A percentile compares a stretch with the other conserved stretches of the same genome.
Evolutionary conservation across 2,888 invertebrate species (phyloP).

Genomic region (Tipula unca): DNA sequence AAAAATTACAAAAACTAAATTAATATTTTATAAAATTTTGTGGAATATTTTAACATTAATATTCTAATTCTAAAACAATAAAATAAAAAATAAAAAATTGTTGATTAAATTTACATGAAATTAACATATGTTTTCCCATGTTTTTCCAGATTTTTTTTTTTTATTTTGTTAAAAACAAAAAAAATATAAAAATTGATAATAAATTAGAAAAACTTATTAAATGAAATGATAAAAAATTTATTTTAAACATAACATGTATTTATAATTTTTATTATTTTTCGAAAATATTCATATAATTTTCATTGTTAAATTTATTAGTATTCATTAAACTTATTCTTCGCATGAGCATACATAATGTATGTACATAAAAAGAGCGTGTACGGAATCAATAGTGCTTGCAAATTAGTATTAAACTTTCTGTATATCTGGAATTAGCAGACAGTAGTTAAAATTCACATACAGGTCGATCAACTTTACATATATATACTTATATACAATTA

Average conservation of each 20-base stretch:
- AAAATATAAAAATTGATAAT: not conserved
- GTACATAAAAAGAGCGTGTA: not conserved
- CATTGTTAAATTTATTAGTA: not conserved
- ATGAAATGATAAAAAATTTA: not conserved
- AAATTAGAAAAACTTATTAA: not conserved
- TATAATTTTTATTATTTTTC: too few relatives aligned
- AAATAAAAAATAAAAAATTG: not conserved
- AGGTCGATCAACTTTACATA: not conserved
- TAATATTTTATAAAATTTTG: not conserved
- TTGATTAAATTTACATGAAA: not conserved
- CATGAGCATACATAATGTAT: not conserved
- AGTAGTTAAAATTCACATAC: not conserved
- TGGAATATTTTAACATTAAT: not conserved
- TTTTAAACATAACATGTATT: not conserved
- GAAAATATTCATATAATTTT: not conserved
- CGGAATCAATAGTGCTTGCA: not conserved
- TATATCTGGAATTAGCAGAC: not conserved
- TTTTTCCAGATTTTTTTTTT: not conserved
- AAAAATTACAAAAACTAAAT: too few relatives aligned
- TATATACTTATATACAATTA: not conserved
- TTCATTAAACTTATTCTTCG: not conserved
- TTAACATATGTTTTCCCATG: not conserved
- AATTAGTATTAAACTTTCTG: too few relatives aligned
- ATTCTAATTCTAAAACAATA: not conserved
- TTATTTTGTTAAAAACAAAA: not conserved